phyloP scores from a whole-genome alignment of 2,113 vertebrate species.

The Pterocles orientalis region DNA sequence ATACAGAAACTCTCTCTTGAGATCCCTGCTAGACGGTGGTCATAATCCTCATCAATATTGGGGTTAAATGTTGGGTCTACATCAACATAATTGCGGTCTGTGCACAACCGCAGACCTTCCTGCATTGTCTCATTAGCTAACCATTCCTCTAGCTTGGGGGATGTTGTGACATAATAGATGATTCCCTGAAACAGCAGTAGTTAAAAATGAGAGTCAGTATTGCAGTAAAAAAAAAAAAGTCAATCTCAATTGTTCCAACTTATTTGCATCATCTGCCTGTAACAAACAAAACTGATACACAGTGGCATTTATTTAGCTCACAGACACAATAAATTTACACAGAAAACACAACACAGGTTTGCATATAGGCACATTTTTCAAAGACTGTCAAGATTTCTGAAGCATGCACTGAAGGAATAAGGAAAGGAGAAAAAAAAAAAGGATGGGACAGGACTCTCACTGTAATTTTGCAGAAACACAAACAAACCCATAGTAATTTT shows the following conservation, averaged over 20 bases:
- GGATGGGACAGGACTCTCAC: background rate
- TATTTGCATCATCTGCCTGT: background rate
- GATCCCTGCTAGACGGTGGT: conserved; percentile 94
- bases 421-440: background rate
- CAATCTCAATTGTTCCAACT: background rate
- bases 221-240: background rate
- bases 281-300: background rate
- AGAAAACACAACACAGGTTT: background rate
- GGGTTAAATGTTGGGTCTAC: conserved; percentile 98
- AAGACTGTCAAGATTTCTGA: background rate
- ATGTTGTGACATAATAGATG: conserved; percentile 94
- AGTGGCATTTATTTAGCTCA: background rate
- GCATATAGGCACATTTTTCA: background rate
- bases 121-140: conserved; percentile 95
- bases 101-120: conserved; percentile 88
- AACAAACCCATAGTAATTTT: background rate
- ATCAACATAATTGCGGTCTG: conserved; percentile 94
- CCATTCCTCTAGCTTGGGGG: conserved; percentile 95
- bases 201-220: background rate
- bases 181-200: conserved; percentile 81
- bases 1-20: conserved; percentile 96
- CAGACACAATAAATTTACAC: background rate
- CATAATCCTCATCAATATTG: conserved; percentile 98
- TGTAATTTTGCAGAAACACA: background rate
- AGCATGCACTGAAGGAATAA: background rate